Conservation (phyloP, 2,797 vertebrate species). For the Carapus acus region DNA sequence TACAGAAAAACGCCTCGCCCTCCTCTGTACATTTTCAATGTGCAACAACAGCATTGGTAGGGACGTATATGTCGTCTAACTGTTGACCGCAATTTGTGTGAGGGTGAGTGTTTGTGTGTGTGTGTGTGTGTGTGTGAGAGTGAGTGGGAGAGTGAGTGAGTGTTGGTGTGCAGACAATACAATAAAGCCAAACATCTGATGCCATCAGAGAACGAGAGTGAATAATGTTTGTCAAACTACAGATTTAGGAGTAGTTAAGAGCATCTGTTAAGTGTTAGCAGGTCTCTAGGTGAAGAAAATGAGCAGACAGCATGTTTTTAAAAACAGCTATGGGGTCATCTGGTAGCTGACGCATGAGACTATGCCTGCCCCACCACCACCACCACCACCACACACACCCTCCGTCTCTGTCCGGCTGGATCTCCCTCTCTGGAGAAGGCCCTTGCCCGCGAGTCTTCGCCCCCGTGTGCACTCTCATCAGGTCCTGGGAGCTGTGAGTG, state of each 20-base stretch:
- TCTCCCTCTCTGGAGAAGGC: conserved; percentile 11
- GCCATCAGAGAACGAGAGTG: conserved; percentile 62
- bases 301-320: no score
- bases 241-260: conserved; percentile 42
- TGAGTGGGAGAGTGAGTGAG: conserved; percentile 66
- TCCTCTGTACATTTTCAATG: conserved; percentile 78
- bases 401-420: conserved; percentile 6
- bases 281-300: conserved; percentile 44
- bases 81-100: conserved; percentile 66
- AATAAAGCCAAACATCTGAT: conserved; percentile 74
- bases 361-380: conserved; percentile 30
- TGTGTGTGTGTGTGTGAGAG: conserved; percentile 76
- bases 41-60: conserved; percentile 83
- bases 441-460: conserved; percentile 10
- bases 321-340: conserved; percentile 53
- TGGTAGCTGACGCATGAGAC: conserved; percentile 57
- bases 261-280: conserved; percentile 40
- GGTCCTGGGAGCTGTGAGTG: conserved; percentile 44
- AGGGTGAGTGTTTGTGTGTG: conserved; percentile 71
- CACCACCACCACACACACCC: no score
- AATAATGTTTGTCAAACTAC: conserved; percentile 30
- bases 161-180: conserved; percentile 71
- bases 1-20: conserved; percentile 49
- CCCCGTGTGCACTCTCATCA: conserved; percentile 20
- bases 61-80: conserved; percentile 70